phyloP scores from a whole-genome alignment of 2,888 invertebrate genomes.

The Pseudoips prasinana region DNA sequence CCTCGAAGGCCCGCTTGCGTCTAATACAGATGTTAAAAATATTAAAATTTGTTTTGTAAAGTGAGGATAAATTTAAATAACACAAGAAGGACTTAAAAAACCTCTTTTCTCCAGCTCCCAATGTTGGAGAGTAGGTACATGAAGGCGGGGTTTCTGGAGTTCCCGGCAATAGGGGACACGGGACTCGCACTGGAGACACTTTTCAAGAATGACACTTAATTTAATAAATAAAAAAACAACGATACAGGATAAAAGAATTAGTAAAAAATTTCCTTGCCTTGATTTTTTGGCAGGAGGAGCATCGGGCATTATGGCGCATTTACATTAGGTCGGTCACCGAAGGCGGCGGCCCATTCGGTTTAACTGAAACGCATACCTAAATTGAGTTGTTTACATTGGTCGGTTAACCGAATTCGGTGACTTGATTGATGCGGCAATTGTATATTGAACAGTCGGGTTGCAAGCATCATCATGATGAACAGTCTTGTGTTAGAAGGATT shows the following conservation, averaged over 20 bases:
- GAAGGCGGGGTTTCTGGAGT: background rate
- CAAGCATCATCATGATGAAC: too few species aligned
- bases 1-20: constrained; percentile 1
- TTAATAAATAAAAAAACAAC: background rate
- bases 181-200: background rate
- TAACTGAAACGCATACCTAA: too few species aligned
- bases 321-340: too few species aligned
- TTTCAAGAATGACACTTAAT: background rate
- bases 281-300: constrained; percentile 1
- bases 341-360: too few species aligned
- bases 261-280: constrained; percentile 1
- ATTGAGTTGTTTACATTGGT: too few species aligned
- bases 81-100: background rate
- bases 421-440: too few species aligned
- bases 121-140: background rate
- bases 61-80: background rate
- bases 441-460: too few species aligned
- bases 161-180: background rate
- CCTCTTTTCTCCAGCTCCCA: background rate
- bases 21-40: constrained; percentile 1
- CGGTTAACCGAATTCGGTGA: too few species aligned
- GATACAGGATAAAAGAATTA: background rate
- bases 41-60: background rate
- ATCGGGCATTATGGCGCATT: background rate
- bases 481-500: too few species aligned